These are phyloP conservation scores for Andricus quercusramuli DNA, from an alignment of 2,888 invertebrate genomes.

Conservation along the genomic window DNA sequence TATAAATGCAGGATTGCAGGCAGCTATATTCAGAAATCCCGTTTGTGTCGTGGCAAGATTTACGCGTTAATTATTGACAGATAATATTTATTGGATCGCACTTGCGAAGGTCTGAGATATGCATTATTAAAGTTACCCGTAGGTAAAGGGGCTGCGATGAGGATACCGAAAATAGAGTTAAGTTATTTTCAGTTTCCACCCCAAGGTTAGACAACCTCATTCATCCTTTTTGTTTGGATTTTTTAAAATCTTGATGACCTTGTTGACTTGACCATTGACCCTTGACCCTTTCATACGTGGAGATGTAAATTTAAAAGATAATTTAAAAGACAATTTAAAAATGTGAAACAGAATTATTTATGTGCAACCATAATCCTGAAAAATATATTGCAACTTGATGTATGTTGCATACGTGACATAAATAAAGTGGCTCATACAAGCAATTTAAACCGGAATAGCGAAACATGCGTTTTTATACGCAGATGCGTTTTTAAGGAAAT, in stretches of 20 bases:
- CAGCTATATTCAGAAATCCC: too few relatives aligned
- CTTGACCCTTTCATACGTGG: background rate
- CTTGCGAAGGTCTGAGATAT: background rate
- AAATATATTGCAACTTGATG: background rate
- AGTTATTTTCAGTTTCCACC: conserved; percentile 27
- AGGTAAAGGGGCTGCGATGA: background rate
- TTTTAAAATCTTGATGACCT: background rate
- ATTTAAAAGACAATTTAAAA: background rate
- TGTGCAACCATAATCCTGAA: background rate
- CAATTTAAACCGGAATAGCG: background rate
- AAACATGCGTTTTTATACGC: background rate
- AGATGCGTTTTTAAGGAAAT: background rate
- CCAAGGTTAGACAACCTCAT: conserved; percentile 8
- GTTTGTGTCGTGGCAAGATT: too few relatives aligned
- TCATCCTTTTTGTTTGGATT: background rate
- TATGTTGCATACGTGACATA: background rate
- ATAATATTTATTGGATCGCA: conserved; percentile 10
- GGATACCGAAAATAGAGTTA: conserved; percentile 26
- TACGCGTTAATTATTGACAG: too few relatives aligned
- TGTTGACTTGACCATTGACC: too few relatives aligned
- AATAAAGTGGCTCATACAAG: background rate
- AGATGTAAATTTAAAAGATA: background rate
- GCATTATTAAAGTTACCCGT: conserved; percentile 22
- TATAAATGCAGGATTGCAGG: too few relatives aligned
- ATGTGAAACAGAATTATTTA: background rate